Evolutionary conservation across 1,140 invertebrate genomes (phyloP).

Genomic region (Drosophila auraria): DNA sequence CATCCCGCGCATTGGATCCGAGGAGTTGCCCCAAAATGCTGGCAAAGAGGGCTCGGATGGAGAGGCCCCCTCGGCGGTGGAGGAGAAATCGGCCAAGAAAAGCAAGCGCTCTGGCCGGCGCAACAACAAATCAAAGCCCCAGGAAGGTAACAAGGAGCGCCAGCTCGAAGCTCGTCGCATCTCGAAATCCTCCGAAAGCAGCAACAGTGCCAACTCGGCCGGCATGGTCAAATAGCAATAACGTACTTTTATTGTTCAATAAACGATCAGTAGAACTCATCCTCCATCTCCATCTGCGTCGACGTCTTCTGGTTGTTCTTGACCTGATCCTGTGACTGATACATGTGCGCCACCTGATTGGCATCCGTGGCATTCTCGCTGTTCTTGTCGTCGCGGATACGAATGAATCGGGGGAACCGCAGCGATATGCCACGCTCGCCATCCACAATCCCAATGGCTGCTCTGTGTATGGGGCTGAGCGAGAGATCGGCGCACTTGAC

Average conservation of each 20-base stretch:
- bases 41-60: constrained; percentile 37
- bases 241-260: constrained; percentile 34
- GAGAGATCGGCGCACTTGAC: constrained; percentile 99
- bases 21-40: constrained; percentile 48
- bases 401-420: constrained; percentile 97
- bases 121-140: constrained; percentile 53
- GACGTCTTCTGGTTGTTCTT: constrained; percentile 89
- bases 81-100: constrained; percentile 34
- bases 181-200: constrained; percentile 68
- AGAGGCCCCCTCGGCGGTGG: constrained; percentile 20
- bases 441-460: constrained; percentile 96
- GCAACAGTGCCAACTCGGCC: constrained; percentile 44
- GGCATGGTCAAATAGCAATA: constrained; percentile 40
- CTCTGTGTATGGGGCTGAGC: constrained; percentile 96
- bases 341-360: constrained; percentile 93
- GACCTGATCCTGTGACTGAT: constrained; percentile 96
- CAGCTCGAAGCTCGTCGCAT: constrained; percentile 20
- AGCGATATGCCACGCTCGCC: constrained; percentile 97
- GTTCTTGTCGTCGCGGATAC: constrained; percentile 97
- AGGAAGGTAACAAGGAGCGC: constrained; percentile 26
- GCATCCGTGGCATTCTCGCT: constrained; percentile 97
- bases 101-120: constrained; percentile 55
- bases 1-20: constrained; percentile 38
- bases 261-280: constrained; percentile 67
- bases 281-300: constrained; percentile 55